Evolutionary conservation across 1,140 invertebrate species (phyloP), one percentile per base, ranked within the genome.

Genomic region (Neoseiulus cucumeris): DNA sequence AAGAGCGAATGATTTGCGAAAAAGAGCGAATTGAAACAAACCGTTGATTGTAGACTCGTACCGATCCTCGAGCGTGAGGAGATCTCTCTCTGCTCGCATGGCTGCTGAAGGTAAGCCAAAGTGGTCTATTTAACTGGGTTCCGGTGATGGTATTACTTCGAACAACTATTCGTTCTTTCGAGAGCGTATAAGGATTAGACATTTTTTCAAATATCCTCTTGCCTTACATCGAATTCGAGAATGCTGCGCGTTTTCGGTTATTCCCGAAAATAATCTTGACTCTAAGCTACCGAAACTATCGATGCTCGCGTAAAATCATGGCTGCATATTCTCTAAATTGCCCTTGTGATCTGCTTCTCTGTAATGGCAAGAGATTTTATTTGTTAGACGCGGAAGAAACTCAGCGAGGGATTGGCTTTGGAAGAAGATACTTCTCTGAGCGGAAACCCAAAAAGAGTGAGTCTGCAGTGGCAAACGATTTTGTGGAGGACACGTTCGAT

Each of bases 21-120:
- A 22, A 64, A 12, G 39, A 20, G 66, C n/a, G n/a, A 18, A 67
- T 64, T 65, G n/a, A 44, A 65, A 29, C 42, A 67, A 47, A 18
- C 64, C 22, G 44, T 44, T 45, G 30, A 44, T 29, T 22, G 65
- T 18, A 65, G 44, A 65, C 45, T 68, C 59, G 68, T 44, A 44
- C 30, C 45, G 55, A 55, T 33, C 66, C 22, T 64, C 59, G 47
- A 59, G 66, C 64, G 69, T 72, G 7, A 68, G 71, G 64, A 64
- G 70, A 45, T 71, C 72, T 22, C 66, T 68, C 44, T 72, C 71
- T 20, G 71, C 71, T 20, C 65, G 70, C 22, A 55, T 72, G 33
- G 69, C 72, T 44, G 66, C 67, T 14, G 66, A 72, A 72, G 72
- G 72, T 72, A 72, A 42, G 22, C 25, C 65, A 45, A 25, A 28